phyloP scores from a whole-genome alignment of 2,113 vertebrate species.

The Petromus typicus region DNA sequence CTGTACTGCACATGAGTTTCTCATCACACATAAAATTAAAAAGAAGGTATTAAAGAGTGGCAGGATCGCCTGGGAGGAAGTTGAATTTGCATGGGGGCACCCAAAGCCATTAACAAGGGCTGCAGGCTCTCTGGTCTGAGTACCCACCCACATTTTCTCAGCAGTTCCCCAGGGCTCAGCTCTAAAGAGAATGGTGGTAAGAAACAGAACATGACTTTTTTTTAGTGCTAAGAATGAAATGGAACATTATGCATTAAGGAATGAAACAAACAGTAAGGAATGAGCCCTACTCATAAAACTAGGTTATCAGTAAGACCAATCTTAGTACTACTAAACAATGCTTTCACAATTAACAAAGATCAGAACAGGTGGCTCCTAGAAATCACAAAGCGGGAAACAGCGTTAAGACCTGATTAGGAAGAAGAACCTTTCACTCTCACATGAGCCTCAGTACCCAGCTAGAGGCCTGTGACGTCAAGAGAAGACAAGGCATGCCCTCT shows the following conservation, averaged over 20 bases:
- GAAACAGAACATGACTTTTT: background rate
- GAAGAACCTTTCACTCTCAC: conserved; percentile 68
- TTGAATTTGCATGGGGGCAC: background rate
- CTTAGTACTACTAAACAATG: no score
- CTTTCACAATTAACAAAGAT: accelerated
- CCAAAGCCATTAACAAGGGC: accelerated
- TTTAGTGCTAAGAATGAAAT: background rate
- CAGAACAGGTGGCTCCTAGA: accelerated
- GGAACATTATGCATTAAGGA: background rate
- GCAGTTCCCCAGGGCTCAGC: background rate
- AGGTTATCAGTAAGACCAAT: accelerated
- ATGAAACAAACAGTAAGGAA: no score
- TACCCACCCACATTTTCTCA: background rate
- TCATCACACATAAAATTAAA: background rate
- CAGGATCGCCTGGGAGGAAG: background rate
- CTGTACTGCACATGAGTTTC: background rate
- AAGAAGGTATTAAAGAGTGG: no score
- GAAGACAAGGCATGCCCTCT: conserved; percentile 47
- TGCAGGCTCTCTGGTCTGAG: no score
- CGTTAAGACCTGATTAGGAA: background rate
- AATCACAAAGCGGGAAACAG: no score
- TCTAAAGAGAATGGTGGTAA: background rate
- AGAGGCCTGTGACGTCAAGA: conserved; percentile 25
- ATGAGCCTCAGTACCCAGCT: conserved; percentile 55
- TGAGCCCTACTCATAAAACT: background rate